Conservation (phyloP, 2,888 invertebrate species). For the Eristalis arbustorum region DNA sequence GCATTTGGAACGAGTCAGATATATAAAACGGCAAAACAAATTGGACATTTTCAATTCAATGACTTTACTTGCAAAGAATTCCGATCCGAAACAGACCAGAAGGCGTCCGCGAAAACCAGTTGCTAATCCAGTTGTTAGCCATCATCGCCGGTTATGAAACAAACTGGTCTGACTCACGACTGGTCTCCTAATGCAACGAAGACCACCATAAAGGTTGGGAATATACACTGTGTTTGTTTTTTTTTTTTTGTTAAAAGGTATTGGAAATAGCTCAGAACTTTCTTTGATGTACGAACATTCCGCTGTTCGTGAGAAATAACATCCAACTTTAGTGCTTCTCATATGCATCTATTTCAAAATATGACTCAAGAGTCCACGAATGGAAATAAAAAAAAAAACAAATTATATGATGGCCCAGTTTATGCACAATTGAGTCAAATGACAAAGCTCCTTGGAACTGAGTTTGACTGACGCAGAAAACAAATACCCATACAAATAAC, state of each 20-base stretch:
- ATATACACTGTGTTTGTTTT: too few species aligned
- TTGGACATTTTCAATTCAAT: too few species aligned
- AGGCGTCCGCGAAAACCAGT: conserved; percentile 19
- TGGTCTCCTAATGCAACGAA: not conserved
- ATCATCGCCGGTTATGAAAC: conserved; percentile 20
- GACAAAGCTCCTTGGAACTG: not conserved
- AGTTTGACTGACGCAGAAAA: not conserved
- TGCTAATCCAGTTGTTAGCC: conserved; percentile 33
- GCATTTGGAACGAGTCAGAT: too few species aligned
- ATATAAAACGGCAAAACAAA: too few species aligned
- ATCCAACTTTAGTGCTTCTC: too few species aligned
- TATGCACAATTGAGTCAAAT: not conserved
- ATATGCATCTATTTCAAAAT: too few species aligned
- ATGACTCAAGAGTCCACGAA: too few species aligned
- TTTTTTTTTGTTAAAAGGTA: too few species aligned
- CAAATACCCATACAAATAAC: too few species aligned
- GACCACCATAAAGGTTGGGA: not conserved
- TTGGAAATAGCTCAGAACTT: too few species aligned
- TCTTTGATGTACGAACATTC: too few species aligned
- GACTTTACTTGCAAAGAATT: not conserved
- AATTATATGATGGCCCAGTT: not conserved
- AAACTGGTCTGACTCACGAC: conserved; percentile 16
- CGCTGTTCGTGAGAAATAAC: too few species aligned
- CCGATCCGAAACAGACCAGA: not conserved
- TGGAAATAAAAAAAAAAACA: not conserved